These are phyloP conservation scores for Capromys pilorides DNA, from an alignment of 2,797 vertebrate genomes.

Conservation along the genomic window DNA sequence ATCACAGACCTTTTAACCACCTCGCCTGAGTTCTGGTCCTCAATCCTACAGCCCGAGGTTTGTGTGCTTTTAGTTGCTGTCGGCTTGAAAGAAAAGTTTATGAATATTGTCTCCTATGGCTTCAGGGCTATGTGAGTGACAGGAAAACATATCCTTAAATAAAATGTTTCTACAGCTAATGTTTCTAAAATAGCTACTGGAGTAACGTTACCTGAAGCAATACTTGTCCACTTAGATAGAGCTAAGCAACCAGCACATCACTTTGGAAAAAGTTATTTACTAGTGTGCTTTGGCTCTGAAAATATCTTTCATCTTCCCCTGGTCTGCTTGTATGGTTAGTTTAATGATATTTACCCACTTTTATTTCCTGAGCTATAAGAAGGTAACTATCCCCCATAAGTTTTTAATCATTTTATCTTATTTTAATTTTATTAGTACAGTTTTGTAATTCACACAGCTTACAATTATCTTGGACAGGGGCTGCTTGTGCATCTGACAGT, in stretches of 20 bases:
- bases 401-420: not conserved
- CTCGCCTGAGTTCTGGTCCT: not conserved
- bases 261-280: not conserved
- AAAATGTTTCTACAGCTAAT: not conserved
- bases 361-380: not conserved
- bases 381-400: not conserved
- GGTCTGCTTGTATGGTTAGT: not conserved
- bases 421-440: not conserved
- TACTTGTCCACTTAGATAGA: not conserved
- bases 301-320: not conserved
- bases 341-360: not conserved
- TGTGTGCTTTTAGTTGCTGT: not conserved
- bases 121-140: not conserved
- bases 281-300: not conserved
- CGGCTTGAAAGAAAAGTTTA: not conserved
- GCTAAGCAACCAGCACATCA: not conserved
- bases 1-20: not conserved
- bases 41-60: not conserved
- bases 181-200: slow-evolving; percentile 30
- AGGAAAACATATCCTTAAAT: not conserved
- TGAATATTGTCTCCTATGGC: no score
- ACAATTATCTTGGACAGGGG: not conserved
- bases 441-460: not conserved
- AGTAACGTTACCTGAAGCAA: not conserved
- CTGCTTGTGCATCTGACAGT: not conserved